Evolutionary conservation across 2,888 invertebrate genomes (phyloP).

Genomic region (Acrobasis consociella): DNA sequence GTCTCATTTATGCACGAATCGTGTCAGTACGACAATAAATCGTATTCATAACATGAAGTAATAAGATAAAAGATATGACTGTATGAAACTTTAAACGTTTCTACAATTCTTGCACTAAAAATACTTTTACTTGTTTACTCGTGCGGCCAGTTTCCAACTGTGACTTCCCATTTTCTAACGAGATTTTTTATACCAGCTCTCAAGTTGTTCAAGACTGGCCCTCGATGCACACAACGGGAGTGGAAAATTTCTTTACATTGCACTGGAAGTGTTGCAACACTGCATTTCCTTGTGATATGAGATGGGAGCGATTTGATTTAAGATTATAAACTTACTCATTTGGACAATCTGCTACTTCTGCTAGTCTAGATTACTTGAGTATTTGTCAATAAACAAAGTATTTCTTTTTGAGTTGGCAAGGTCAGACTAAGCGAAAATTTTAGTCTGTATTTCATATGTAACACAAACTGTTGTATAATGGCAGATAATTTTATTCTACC

Average conservation of each 20-base stretch:
- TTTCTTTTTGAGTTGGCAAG: no score
- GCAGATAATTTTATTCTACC: no score
- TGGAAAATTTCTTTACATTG: constrained; percentile 55
- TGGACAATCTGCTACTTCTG: no score
- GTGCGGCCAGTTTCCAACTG: constrained; percentile 63
- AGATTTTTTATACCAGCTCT: constrained; percentile 63
- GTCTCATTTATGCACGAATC: constrained; percentile 10
- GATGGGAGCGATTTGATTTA: background rate
- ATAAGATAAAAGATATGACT: constrained; percentile 8
- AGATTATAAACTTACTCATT: no score
- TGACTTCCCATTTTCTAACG: constrained; percentile 80
- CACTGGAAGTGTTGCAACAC: constrained; percentile 14
- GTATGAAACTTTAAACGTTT: background rate
- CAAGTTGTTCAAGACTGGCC: constrained; percentile 50
- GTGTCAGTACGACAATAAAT: background rate
- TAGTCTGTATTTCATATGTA: no score
- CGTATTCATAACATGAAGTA: constrained; percentile 9
- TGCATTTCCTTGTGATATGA: constrained; percentile 15
- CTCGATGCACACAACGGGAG: constrained; percentile 44
- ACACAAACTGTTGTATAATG: no score
- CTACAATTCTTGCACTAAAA: constrained; percentile 41
- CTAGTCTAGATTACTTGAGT: no score
- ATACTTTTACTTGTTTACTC: constrained; percentile 58
- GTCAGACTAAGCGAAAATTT: no score
- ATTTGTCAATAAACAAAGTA: no score